These are phyloP conservation scores for Clinocottus analis DNA, from an alignment of 2,113 vertebrate genomes.

Conservation along the genomic window DNA sequence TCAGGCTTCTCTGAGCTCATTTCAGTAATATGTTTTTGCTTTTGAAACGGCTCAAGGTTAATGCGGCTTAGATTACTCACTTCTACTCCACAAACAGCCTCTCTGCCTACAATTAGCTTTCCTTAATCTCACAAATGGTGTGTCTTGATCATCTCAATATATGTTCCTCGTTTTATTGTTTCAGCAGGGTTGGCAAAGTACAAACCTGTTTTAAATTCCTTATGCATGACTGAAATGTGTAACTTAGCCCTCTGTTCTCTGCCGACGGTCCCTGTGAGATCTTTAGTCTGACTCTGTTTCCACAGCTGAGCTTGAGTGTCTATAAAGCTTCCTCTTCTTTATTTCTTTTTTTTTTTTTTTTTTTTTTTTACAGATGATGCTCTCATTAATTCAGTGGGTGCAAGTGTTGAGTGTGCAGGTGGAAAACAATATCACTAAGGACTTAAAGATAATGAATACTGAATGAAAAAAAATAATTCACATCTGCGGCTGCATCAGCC, in stretches of 20 bases:
- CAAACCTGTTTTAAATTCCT: slow-evolving; percentile 40
- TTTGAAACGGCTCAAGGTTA: not conserved
- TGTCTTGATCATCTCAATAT: slow-evolving; percentile 2
- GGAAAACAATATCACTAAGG: slow-evolving; percentile 14
- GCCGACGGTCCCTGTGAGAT: slow-evolving; percentile 36
- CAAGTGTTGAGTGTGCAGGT: slow-evolving; percentile 17
- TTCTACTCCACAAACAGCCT: not conserved
- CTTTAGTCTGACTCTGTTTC: slow-evolving; percentile 49
- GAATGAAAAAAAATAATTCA: slow-evolving; percentile 4
- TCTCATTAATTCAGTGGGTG: slow-evolving; percentile 44
- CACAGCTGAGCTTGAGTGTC: slow-evolving; percentile 43
- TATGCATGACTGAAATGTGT: slow-evolving; percentile 40
- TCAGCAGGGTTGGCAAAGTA: slow-evolving; percentile 9
- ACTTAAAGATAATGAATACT: slow-evolving; percentile 12
- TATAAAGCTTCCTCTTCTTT: slow-evolving; percentile 4
- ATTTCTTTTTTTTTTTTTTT: too few relatives aligned
- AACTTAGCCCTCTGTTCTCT: slow-evolving; percentile 18
- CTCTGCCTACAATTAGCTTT: not conserved
- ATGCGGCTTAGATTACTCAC: not conserved
- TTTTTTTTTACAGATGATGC: slow-evolving; percentile 34
- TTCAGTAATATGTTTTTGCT: not conserved
- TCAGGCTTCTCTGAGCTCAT: slow-evolving; percentile 11
- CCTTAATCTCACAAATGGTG: not conserved
- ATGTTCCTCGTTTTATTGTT: slow-evolving; percentile 25
- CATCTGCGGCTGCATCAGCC: slow-evolving; percentile 15